Percentiles rank a stretch among this genome's conserved stretches.
Conservation (phyloP, 2,113 vertebrate species). For the Lanius collurio region DNA sequence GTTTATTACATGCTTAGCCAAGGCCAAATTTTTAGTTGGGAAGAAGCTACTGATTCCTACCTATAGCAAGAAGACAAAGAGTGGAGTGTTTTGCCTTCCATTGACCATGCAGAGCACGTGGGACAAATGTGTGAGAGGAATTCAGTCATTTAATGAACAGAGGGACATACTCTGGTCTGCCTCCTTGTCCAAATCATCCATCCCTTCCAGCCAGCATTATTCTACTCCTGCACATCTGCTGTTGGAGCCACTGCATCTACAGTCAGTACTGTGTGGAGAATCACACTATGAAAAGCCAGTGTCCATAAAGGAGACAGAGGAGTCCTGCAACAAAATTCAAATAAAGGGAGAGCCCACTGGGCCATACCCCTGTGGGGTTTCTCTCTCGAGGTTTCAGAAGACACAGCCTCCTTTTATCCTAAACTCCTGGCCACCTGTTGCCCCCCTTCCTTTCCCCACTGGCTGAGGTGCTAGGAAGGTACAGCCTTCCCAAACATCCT, state of each 20-base stretch:
- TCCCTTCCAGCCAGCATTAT: neutral
- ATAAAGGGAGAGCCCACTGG: neutral
- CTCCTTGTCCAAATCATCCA: neutral
- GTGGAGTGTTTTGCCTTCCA: neutral
- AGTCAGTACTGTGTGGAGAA: neutral
- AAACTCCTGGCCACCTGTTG: rapidly evolving
- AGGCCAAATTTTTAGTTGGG: neutral
- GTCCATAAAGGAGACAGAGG: neutral
- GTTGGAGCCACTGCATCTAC: neutral
- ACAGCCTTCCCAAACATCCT: rapidly evolving
- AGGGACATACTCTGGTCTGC: neutral
- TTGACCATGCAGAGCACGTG: neutral
- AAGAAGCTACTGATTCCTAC: neutral
- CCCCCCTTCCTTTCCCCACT: neutral
- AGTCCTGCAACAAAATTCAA: neutral
- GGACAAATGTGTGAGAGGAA: neutral
- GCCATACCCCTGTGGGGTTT: rapidly evolving
- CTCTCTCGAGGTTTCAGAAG: neutral
- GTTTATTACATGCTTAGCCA: neutral
- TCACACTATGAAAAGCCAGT: neutral
- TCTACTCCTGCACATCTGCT: neutral
- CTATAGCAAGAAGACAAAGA: neutral
- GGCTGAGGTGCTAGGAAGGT: too few species aligned
- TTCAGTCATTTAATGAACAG: neutral
- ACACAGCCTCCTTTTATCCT: neutral